Evolutionary conservation across 35 echinoderm and acorn worm genomes (phyloP).

Genomic region (Ptychodera flava): DNA sequence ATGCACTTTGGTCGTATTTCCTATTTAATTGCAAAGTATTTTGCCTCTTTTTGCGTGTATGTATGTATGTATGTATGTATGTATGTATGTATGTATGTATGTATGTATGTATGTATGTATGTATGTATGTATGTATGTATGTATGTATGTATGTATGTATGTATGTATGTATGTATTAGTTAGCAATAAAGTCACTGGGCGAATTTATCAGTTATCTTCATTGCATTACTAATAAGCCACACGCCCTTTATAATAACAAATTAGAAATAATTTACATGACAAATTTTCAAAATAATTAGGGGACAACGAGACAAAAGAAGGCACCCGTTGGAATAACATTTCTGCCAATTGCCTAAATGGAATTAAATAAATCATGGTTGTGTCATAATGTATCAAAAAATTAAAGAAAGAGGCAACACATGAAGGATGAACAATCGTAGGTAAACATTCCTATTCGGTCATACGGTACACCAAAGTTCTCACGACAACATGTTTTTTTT

Average conservation of each 20-base stretch:
- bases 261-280: background rate
- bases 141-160: background rate
- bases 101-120: background rate
- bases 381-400: too few species aligned
- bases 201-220: background rate
- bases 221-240: background rate
- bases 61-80: background rate
- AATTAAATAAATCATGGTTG: too few species aligned
- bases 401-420: too few species aligned
- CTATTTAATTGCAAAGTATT: too few species aligned
- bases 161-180: background rate
- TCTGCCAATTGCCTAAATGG: too few species aligned
- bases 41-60: too few species aligned
- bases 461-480: too few species aligned
- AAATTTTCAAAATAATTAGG: background rate
- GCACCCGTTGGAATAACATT: background rate
- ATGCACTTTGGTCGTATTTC: too few species aligned
- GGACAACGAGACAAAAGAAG: background rate
- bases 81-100: background rate
- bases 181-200: background rate
- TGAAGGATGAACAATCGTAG: too few species aligned
- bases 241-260: background rate
- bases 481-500: too few species aligned
- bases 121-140: background rate
- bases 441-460: too few species aligned